phyloP scores from a whole-genome alignment of 2,797 vertebrate genomes.

The Chelmon rostratus region DNA sequence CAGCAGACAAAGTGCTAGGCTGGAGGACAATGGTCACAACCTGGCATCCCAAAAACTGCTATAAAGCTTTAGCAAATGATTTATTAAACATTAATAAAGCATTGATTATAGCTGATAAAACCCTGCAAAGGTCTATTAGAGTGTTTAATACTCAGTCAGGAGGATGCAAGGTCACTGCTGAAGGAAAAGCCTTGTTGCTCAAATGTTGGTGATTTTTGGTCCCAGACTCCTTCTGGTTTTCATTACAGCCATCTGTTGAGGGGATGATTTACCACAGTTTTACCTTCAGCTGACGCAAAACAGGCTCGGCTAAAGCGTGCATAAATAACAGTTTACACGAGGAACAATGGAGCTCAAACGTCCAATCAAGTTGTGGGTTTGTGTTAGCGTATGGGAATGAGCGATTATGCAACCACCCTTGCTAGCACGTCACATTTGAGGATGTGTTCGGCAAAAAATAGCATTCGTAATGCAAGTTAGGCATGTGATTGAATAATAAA shows the following conservation, averaged over 20 bases:
- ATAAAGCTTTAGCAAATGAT: not conserved
- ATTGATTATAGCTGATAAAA: not conserved
- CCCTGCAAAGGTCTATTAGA: not conserved
- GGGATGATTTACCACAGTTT: conserved; percentile 4
- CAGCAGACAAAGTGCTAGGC: not conserved
- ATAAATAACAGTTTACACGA: conserved; percentile 10
- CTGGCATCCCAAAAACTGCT: not conserved
- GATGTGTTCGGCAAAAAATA: not conserved
- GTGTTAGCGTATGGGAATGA: not conserved
- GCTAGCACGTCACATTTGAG: not conserved
- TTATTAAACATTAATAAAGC: not conserved
- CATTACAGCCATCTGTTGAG: conserved; percentile 14
- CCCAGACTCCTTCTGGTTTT: not conserved
- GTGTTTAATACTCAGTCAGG: not conserved
- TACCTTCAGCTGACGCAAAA: conserved; percentile 4
- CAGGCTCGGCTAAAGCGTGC: not conserved
- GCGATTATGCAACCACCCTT: not conserved
- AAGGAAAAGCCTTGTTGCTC: not conserved
- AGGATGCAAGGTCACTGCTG: not conserved
- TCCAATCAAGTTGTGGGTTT: not conserved
- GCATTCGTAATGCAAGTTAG: not conserved
- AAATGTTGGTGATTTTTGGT: not conserved
- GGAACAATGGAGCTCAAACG: not conserved
- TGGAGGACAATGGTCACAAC: not conserved
- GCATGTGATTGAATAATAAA: conserved; percentile 7